Base-by-base conservation (phyloP, 2,888 invertebrate species). In the Scrobipalpa atriplicella region DNA sequence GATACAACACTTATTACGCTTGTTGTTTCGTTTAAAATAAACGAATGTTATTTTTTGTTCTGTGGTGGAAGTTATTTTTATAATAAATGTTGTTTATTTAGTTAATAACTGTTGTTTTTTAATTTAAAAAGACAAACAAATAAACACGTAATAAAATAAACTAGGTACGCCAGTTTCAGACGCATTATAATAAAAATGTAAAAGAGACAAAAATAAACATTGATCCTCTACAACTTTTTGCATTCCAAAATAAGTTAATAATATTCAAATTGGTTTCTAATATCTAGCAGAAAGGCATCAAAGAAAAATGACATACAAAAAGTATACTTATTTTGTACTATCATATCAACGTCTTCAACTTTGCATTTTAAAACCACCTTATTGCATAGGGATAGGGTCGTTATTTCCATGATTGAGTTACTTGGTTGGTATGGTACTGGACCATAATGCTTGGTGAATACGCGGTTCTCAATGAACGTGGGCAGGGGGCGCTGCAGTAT, bases 301-400 rank as follows among this genome's bases (percentile, higher is more conserved):
- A 43, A 43, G 13, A 13, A 43, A 43, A 43, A 43, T 43, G 43
- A 43, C 43, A 43, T 43, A 43, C 13, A 43, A 43, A 43, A 43
- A 43, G 3, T 13, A 13, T 3, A 43, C 13, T 3, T 13, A 13
- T 3, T 43, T 13, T 43, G 13, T 2, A 43, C 43, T 13, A 43
- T 11, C 11, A 43, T 13, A 43, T 11, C 11, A 43, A 43, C 43
- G 13, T 43, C 13, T 43, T 13, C 13, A 43, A 13, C 43, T 43
- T 43, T 43, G 13, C 3, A 43, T 13, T 43, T 43, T 43, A 3
- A 5, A 10, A 39, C 11, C 39, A 39, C 39, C 8, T 43, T 13
- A 43, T 43, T 13, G 43, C 43, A 43, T 43, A 43, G 43, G 43
- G 43, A 43, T 43, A 43, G 43, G 43, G 43, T 43, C 43, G 13